These are phyloP conservation scores for Sebastes paucispinis DNA, from an alignment of 2,797 vertebrate species.

Conservation along the genomic window DNA sequence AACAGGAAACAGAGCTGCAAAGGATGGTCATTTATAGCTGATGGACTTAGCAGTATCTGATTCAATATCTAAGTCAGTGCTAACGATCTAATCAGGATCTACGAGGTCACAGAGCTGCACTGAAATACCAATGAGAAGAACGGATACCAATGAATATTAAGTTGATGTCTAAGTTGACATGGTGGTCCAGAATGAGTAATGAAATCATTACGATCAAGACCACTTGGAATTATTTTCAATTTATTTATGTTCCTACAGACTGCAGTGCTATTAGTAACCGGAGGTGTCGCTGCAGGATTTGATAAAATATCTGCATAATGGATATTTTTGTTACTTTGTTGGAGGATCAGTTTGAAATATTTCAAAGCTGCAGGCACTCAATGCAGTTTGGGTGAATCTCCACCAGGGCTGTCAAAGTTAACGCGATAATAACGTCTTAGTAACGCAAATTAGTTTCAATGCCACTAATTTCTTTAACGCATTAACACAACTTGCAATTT, in stretches of 20 bases:
- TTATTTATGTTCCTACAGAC: no score
- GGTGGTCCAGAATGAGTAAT: background rate
- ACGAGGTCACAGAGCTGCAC: background rate
- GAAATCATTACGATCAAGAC: no score
- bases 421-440: no score
- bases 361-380: background rate
- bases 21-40: slow-evolving; percentile 1
- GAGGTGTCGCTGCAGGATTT: background rate
- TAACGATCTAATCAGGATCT: background rate
- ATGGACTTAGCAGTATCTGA: background rate
- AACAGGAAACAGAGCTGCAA: background rate
- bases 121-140: background rate
- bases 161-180: background rate
- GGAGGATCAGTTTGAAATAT: background rate
- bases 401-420: no score
- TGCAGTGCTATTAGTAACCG: background rate
- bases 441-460: no score
- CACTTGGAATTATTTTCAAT: no score
- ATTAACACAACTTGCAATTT: no score
- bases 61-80: no score
- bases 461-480: no score
- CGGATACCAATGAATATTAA: background rate
- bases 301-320: background rate
- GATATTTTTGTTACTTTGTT: background rate
- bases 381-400: background rate